Evolutionary conservation across 1,140 invertebrate genomes (phyloP).

Genomic region (Melipona quadrifasciata): DNA sequence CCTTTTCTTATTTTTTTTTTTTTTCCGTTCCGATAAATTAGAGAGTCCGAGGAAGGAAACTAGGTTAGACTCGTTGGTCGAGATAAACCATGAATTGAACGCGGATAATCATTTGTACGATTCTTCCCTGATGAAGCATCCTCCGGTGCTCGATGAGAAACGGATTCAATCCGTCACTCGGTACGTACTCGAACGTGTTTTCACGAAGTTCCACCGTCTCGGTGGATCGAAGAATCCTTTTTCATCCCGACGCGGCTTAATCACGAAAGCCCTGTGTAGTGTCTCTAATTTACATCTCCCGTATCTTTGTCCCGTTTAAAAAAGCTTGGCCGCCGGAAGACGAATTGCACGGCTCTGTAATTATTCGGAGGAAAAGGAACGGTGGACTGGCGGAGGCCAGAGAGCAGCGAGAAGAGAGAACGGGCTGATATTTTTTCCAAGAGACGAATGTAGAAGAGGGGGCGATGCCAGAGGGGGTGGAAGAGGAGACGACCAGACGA

Average conservation of each 20-base stretch:
- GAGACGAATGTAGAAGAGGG: constrained; percentile 19
- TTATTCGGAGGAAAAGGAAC: constrained; percentile 32
- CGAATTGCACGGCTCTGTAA: constrained; percentile 15
- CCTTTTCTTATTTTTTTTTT: no score
- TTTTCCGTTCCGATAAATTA: not conserved
- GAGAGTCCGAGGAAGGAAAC: not conserved
- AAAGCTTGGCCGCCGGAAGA: constrained; percentile 14
- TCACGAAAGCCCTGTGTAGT: not conserved
- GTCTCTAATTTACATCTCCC: constrained; percentile 22
- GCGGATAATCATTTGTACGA: constrained; percentile 4
- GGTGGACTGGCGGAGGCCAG: not conserved
- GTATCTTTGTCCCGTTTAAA: constrained; percentile 14
- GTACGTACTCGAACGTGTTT: not conserved
- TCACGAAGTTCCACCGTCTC: not conserved
- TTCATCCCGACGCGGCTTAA: constrained; percentile 6
- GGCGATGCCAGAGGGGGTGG: not conserved
- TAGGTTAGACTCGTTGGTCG: not conserved
- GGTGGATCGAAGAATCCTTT: constrained; percentile 14
- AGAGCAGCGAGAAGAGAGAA: not conserved
- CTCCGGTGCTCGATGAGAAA: not conserved
- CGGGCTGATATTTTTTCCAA: constrained; percentile 41
- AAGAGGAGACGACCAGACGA: not conserved
- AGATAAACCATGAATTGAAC: not conserved
- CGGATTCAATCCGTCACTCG: not conserved
- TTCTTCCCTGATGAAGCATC: not conserved